phyloP scores from a whole-genome alignment of 2,113 vertebrate genomes.

The Dicerorhinus sumatrensis region DNA sequence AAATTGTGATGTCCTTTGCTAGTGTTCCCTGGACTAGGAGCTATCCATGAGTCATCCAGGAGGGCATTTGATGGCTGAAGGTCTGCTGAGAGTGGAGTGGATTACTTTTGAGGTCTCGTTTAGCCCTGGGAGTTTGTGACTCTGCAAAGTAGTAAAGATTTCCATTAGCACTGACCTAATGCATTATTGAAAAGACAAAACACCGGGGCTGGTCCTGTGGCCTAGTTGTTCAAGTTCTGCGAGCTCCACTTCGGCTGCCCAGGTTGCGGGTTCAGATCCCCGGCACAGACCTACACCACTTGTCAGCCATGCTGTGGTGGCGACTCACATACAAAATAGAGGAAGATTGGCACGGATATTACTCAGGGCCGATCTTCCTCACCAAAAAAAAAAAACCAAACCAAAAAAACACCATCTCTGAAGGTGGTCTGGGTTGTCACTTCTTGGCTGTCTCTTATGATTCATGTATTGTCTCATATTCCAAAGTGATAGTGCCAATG shows the following conservation, averaged over 20 bases:
- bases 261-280: no score
- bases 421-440: neutral
- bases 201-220: no score
- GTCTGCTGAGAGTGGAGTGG: neutral
- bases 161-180: neutral
- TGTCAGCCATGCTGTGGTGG: no score
- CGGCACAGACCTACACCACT: no score
- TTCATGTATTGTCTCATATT: neutral
- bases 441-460: neutral
- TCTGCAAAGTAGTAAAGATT: neutral
- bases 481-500: neutral
- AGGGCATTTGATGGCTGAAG: neutral
- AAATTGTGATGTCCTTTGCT: neutral
- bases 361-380: no score
- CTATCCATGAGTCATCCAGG: neutral
- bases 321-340: no score
- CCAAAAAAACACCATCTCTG: rapidly evolving
- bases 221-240: no score
- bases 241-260: no score
- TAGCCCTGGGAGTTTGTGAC: neutral
- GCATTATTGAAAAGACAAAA: neutral
- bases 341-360: no score
- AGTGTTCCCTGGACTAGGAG: neutral
- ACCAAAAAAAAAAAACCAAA: neutral
- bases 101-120: neutral